Evolutionary conservation across 1,140 invertebrate genomes (phyloP).

Genomic region (Micrasema longulum): DNA sequence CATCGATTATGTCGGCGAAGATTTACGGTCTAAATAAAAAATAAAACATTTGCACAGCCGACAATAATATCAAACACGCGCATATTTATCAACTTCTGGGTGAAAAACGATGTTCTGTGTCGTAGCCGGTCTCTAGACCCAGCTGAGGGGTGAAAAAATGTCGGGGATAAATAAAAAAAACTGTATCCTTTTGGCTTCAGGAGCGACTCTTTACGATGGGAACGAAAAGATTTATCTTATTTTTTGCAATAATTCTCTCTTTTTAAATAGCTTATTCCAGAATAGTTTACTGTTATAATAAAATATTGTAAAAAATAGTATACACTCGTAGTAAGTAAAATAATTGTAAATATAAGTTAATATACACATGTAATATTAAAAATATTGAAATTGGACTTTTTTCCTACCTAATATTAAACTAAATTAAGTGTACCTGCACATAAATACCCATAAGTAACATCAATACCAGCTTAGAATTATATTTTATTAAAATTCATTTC

Average conservation of each 20-base stretch:
- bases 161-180: conserved; percentile 47
- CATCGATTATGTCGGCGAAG: conserved; percentile 35
- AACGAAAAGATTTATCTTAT: conserved; percentile 52
- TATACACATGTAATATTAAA: too few species aligned
- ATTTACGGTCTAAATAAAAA: conserved; percentile 29
- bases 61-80: conserved; percentile 36
- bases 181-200: conserved; percentile 51
- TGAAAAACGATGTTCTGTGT: conserved; percentile 47
- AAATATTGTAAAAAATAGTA: too few species aligned
- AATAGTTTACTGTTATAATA: too few species aligned
- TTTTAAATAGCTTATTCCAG: conserved; percentile 56
- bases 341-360: too few species aligned
- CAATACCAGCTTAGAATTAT: too few species aligned
- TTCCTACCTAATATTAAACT: too few species aligned
- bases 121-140: conserved; percentile 35
- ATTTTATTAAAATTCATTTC: too few species aligned
- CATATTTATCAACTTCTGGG: conserved; percentile 47
- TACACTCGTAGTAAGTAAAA: too few species aligned
- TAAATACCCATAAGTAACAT: too few species aligned
- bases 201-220: conserved; percentile 49
- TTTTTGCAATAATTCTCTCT: conserved; percentile 55
- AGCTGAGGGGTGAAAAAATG: conserved; percentile 27
- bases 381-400: too few species aligned
- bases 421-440: too few species aligned
- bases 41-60: conserved; percentile 36